phyloP scores from a whole-genome alignment of 2,888 invertebrate species.

The Brachycybe producta region DNA sequence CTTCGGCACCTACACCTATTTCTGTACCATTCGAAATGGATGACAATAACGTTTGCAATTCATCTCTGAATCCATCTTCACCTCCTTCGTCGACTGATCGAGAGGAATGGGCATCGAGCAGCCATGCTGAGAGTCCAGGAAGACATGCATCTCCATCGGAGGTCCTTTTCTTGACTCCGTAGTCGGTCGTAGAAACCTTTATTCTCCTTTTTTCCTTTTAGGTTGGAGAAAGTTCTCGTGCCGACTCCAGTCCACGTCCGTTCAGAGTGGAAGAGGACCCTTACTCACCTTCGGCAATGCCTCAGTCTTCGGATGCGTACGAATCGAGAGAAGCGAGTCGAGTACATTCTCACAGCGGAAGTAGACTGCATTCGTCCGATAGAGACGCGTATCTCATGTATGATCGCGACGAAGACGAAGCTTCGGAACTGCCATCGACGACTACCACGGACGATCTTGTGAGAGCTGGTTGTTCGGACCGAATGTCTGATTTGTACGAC shows the following conservation, averaged over 20 bases:
- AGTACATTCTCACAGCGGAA: not conserved
- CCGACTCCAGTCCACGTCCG: too few species aligned
- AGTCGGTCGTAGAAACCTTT: not conserved
- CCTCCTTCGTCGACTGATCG: constrained; percentile 6
- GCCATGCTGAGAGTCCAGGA: not conserved
- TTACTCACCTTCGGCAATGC: not conserved
- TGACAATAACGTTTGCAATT: constrained; percentile 3
- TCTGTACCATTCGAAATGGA: too few species aligned
- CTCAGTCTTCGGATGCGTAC: not conserved
- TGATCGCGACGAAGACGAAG: not conserved
- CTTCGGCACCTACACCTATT: too few species aligned
- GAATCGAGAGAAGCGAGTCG: not conserved
- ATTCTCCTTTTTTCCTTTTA: too few species aligned
- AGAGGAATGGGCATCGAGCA: constrained; percentile 13
- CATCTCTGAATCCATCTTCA: constrained; percentile 13
- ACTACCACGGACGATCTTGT: constrained; percentile 1
- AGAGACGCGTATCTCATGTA: not conserved
- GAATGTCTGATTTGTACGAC: not conserved
- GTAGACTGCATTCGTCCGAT: not conserved
- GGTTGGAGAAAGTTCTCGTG: too few species aligned
- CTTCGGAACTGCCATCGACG: constrained; percentile 10
- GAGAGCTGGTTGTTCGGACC: not conserved
- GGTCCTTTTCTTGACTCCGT: not conserved
- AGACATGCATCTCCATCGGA: not conserved
- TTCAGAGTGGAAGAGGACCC: not conserved